These are phyloP conservation scores for Chrysolina oricalcia DNA, from an alignment of 2,888 invertebrate species.

Conservation along the genomic window DNA sequence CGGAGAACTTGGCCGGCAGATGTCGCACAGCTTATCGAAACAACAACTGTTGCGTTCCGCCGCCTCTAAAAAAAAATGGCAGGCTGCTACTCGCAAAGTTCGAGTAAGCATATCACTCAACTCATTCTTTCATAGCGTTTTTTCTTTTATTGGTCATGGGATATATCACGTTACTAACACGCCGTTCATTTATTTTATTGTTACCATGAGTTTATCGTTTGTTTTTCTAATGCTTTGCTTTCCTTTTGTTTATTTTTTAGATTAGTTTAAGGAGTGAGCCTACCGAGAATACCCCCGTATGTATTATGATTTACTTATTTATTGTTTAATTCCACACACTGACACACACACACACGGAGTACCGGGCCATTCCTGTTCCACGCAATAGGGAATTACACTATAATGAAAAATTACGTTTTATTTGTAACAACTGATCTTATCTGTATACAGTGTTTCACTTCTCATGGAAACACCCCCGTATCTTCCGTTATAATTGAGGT, in stretches of 20 bases:
- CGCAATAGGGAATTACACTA: too few relatives aligned
- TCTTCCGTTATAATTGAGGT: too few relatives aligned
- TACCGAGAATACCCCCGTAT: constrained; percentile 82
- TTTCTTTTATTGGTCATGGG: background rate
- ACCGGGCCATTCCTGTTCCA: too few relatives aligned
- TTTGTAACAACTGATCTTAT: too few relatives aligned
- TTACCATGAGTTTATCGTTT: background rate
- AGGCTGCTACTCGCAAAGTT: constrained; percentile 82
- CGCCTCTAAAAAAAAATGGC: constrained; percentile 77
- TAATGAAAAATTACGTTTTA: too few relatives aligned
- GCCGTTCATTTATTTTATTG: background rate
- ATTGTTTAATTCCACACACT: constrained; percentile 50
- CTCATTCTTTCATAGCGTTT: background rate
- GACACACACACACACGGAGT: background rate
- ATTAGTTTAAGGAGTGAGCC: constrained; percentile 67
- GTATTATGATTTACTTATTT: constrained; percentile 73
- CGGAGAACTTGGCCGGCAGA: constrained; percentile 76
- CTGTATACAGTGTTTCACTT: too few relatives aligned
- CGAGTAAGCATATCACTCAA: constrained; percentile 79
- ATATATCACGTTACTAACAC: background rate
- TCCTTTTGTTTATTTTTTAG: constrained; percentile 61
- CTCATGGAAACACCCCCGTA: too few relatives aligned
- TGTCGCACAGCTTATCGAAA: constrained; percentile 78
- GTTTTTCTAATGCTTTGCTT: constrained; percentile 69
- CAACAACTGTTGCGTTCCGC: constrained; percentile 70